Conservation (phyloP, 2,888 invertebrate genomes). For the Ferrisia virgata region DNA sequence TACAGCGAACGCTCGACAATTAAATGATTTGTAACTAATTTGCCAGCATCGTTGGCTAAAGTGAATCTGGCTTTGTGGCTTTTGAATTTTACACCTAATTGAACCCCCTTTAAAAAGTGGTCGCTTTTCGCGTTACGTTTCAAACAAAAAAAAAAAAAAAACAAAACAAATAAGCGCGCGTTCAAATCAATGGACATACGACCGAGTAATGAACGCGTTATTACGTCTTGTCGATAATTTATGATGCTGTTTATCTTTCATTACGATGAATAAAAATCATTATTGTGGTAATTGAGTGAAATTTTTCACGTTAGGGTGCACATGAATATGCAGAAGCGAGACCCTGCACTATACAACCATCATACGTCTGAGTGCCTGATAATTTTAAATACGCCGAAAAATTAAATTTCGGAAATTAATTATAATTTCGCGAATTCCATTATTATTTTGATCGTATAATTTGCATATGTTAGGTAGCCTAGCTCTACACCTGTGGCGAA, state of each 20-base stretch:
- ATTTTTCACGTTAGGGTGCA: not conserved
- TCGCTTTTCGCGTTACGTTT: not conserved
- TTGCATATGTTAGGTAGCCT: not conserved
- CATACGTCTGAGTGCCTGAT: not conserved
- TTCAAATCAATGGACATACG: not conserved
- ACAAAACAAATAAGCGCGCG: not conserved
- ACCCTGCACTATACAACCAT: too few species aligned
- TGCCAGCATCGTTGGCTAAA: not conserved
- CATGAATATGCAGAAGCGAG: not conserved
- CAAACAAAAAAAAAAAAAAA: not conserved
- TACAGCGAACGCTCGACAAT: not conserved
- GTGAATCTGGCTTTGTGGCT: constrained; percentile 34
- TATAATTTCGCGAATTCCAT: not conserved
- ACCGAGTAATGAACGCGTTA: constrained; percentile 31
- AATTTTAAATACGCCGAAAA: not conserved
- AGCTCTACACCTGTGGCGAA: not conserved
- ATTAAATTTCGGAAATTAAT: not conserved
- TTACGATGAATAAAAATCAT: not conserved
- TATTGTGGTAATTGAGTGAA: constrained; percentile 6
- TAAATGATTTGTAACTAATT: constrained; percentile 39
- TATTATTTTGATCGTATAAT: not conserved
- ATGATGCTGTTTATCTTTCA: not conserved
- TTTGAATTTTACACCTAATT: constrained; percentile 44
- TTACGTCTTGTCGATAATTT: constrained; percentile 29
- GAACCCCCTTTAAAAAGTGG: constrained; percentile 37